phyloP scores from a whole-genome alignment of 1,140 invertebrate genomes.

The Limonius californicus region DNA sequence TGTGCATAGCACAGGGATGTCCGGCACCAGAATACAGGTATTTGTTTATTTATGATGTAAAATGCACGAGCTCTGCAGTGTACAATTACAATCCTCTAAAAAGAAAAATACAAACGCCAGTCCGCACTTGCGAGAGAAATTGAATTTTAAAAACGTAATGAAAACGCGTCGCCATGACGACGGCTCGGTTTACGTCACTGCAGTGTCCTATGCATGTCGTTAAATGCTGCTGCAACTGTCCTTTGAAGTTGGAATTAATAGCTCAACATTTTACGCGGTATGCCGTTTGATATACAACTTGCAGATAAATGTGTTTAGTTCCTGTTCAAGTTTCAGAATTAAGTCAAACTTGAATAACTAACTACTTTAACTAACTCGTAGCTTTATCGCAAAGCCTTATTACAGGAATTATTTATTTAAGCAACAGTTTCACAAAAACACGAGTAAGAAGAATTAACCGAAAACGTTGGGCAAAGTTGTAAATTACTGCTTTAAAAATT shows the following conservation, averaged over 20 bases:
- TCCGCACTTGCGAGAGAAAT: slow-evolving; percentile 1
- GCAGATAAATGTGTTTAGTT: too few relatives aligned
- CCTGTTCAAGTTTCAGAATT: too few relatives aligned
- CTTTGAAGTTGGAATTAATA: not conserved
- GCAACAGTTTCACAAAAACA: too few relatives aligned
- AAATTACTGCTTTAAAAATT: too few relatives aligned
- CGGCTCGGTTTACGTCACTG: not conserved
- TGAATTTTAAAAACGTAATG: slow-evolving; percentile 9
- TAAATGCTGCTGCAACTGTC: not conserved
- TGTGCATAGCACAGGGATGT: slow-evolving; percentile 70
- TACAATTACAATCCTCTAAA: slow-evolving; percentile 3
- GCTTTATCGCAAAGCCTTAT: too few relatives aligned
- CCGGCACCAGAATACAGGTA: slow-evolving; percentile 72
- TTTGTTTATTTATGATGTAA: slow-evolving; percentile 2
- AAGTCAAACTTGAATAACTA: too few relatives aligned
- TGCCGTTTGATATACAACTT: not conserved
- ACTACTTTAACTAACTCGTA: too few relatives aligned
- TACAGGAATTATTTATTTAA: too few relatives aligned
- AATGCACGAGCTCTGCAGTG: not conserved
- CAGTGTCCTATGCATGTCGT: not conserved
- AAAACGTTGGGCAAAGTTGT: too few relatives aligned
- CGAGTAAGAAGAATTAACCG: too few relatives aligned
- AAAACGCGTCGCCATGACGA: not conserved
- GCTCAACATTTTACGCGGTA: not conserved
- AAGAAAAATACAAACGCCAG: not conserved